Evolutionary conservation across 2,888 invertebrate genomes (phyloP).

Genomic region (Xanthorhoe spadicearia): DNA sequence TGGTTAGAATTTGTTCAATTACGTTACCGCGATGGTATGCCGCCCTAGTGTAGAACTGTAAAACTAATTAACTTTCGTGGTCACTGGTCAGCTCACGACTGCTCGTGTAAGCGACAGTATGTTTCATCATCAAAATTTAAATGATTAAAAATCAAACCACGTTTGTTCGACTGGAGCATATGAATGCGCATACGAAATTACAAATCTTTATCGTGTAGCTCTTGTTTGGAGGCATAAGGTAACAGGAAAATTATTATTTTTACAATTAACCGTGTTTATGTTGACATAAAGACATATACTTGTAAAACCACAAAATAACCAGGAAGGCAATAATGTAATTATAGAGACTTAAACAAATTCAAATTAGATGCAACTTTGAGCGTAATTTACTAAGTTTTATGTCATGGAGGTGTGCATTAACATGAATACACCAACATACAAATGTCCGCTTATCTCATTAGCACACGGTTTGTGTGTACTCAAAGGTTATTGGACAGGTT

Average conservation of each 20-base stretch:
- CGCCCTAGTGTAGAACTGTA: conserved; percentile 12
- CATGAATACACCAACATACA: conserved; percentile 32
- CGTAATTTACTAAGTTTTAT: conserved; percentile 9
- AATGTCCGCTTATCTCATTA: conserved; percentile 47
- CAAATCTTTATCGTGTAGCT: conserved; percentile 35
- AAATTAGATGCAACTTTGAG: conserved; percentile 6
- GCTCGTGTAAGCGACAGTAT: conserved; percentile 20
- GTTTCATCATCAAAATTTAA: conserved; percentile 41
- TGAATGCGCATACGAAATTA: conserved; percentile 37
- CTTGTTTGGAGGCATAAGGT: conserved; percentile 21
- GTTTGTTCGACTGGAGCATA: conserved; percentile 35
- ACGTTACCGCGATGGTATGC: conserved; percentile 17
- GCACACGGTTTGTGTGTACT: conserved; percentile 47
- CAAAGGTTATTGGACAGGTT: conserved; percentile 69
- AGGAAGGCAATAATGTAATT: background rate
- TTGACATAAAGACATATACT: conserved; percentile 7
- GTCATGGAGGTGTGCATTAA: conserved; percentile 23
- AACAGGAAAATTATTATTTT: conserved; percentile 33
- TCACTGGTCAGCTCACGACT: conserved; percentile 16
- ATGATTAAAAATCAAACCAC: conserved; percentile 45
- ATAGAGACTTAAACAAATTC: conserved; percentile 7
- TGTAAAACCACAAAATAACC: conserved; percentile 5
- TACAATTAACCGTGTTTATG: conserved; percentile 14
- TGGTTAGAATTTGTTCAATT: conserved; percentile 35
- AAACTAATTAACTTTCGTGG: conserved; percentile 22